These are phyloP conservation scores for Lithobius niger DNA, from an alignment of 1,140 invertebrate genomes.

Conservation along the genomic window DNA sequence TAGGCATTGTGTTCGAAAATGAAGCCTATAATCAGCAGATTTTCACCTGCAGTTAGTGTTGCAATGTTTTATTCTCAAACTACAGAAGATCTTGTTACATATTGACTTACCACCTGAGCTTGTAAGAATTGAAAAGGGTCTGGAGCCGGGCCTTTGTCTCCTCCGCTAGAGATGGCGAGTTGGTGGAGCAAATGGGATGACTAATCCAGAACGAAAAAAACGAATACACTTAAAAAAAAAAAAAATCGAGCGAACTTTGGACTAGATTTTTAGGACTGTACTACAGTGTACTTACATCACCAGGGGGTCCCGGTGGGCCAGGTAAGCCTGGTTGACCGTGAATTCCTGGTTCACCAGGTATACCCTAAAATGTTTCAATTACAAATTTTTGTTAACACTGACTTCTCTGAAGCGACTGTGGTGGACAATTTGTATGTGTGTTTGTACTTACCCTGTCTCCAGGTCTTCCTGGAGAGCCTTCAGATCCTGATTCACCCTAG, in stretches of 20 bases:
- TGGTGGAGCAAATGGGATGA: conserved; percentile 47
- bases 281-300: conserved; percentile 44
- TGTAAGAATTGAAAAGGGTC: conserved; percentile 56
- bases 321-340: conserved; percentile 38
- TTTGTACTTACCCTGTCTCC: conserved; percentile 31
- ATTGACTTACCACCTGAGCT: conserved; percentile 44
- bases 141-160: conserved; percentile 55
- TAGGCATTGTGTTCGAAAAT: too few relatives aligned
- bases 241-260: conserved; percentile 23
- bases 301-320: conserved; percentile 48
- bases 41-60: too few relatives aligned
- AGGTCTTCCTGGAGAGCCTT: conserved; percentile 42
- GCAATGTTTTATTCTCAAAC: too few relatives aligned
- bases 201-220: conserved; percentile 14
- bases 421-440: background rate
- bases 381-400: background rate
- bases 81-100: too few relatives aligned
- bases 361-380: conserved; percentile 12
- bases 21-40: too few relatives aligned
- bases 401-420: background rate
- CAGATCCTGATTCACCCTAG: conserved; percentile 33
- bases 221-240: conserved; percentile 26
- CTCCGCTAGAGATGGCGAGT: conserved; percentile 45
- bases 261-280: background rate
- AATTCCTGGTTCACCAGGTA: conserved; percentile 28